These are phyloP conservation scores for Watsonalla cultraria DNA, from an alignment of 2,888 invertebrate species.

Conservation along the genomic window DNA sequence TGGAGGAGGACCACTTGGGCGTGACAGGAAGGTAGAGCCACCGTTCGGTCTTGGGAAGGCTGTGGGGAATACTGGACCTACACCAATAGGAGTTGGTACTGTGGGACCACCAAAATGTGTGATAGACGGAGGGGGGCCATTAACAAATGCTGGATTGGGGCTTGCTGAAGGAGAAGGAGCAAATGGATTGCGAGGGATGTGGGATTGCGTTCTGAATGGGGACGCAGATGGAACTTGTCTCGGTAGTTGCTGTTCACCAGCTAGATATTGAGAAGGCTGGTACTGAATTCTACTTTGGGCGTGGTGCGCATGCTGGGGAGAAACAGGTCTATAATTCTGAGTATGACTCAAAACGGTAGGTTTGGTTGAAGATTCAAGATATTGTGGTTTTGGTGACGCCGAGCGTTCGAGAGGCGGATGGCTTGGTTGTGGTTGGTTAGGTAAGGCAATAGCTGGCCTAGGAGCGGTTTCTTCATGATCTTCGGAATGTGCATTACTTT, in stretches of 20 bases:
- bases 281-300: slow-evolving; percentile 66
- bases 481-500: slow-evolving; percentile 49
- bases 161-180: slow-evolving; percentile 46
- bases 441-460: slow-evolving; percentile 79
- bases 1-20: slow-evolving; percentile 45
- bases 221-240: slow-evolving; percentile 59
- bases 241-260: slow-evolving; percentile 66
- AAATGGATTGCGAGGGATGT: slow-evolving; percentile 50
- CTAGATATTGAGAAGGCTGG: slow-evolving; percentile 60
- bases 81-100: slow-evolving; percentile 39
- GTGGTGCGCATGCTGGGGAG: slow-evolving; percentile 40
- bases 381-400: slow-evolving; percentile 45
- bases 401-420: slow-evolving; percentile 49
- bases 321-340: slow-evolving; percentile 45
- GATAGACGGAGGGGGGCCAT: slow-evolving; percentile 44
- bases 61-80: slow-evolving; percentile 45
- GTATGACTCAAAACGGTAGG: slow-evolving; percentile 21
- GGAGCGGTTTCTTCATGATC: slow-evolving; percentile 82
- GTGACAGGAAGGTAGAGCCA: slow-evolving; percentile 47
- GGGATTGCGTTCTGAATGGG: slow-evolving; percentile 58
- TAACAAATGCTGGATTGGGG: slow-evolving; percentile 47
- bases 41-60: slow-evolving; percentile 52
- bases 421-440: slow-evolving; percentile 47
- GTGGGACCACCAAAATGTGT: slow-evolving; percentile 53
- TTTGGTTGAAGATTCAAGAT: slow-evolving; percentile 37